A percentile compares a stretch with the other conserved stretches of the same genome.
Conservation (phyloP, 2,113 vertebrate genomes). For the Xenus cinereus region DNA sequence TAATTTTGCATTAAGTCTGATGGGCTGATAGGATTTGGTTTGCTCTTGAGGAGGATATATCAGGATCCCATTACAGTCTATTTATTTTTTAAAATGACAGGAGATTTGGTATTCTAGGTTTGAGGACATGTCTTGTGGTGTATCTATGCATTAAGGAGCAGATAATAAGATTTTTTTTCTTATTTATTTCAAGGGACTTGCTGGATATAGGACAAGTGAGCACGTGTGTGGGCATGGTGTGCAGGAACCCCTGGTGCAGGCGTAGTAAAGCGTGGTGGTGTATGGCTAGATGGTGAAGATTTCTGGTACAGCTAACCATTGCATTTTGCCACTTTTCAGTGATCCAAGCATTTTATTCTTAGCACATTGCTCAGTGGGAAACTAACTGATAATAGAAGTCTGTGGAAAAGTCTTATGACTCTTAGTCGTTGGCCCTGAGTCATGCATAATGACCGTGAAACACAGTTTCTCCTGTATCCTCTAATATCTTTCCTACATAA, state of each 20-base stretch:
- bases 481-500: conserved; percentile 15
- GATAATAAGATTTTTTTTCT: background rate
- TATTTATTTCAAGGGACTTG: background rate
- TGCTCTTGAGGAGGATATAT: background rate
- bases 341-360: background rate
- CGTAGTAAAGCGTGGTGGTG: background rate
- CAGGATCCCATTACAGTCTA: background rate
- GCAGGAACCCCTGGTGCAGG: background rate
- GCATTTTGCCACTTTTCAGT: background rate
- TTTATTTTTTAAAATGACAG: background rate
- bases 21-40: background rate
- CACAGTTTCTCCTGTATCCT: background rate
- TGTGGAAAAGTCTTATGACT: background rate
- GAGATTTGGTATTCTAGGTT: background rate
- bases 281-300: background rate
- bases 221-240: background rate
- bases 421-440: background rate
- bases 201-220: background rate
- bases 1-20: background rate
- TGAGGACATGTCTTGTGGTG: background rate
- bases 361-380: background rate
- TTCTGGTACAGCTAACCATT: background rate
- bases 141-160: background rate
- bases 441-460: background rate
- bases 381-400: background rate